phyloP scores from a whole-genome alignment of 2,888 invertebrate species.

The Erynnis tages region DNA sequence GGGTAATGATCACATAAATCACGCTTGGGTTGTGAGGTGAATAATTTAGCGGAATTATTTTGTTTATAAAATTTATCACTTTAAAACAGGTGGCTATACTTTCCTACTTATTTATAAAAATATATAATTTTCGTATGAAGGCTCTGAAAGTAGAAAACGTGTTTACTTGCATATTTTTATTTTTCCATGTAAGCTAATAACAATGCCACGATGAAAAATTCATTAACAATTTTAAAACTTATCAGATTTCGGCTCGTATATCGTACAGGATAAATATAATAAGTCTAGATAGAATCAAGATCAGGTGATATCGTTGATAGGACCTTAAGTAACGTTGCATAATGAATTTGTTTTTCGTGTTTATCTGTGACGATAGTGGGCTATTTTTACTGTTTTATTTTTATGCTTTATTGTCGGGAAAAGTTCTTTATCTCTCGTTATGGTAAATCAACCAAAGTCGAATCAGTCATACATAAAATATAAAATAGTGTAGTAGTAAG shows the following conservation, averaged over 20 bases:
- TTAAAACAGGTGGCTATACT: too few species aligned
- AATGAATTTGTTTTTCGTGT: slow-evolving; percentile 6
- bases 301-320: not conserved
- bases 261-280: slow-evolving; percentile 3
- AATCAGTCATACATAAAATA: too few species aligned
- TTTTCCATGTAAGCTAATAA: not conserved
- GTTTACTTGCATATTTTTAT: too few species aligned
- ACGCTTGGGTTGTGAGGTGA: too few species aligned
- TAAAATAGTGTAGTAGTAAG: too few species aligned
- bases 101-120: too few species aligned
- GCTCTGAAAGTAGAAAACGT: too few species aligned
- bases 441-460: too few species aligned
- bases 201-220: slow-evolving; percentile 1
- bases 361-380: not conserved
- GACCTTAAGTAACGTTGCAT: not conserved
- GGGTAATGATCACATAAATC: too few species aligned
- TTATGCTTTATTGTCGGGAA: not conserved
- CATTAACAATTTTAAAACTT: slow-evolving; percentile 5
- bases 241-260: not conserved
- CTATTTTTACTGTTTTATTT: not conserved
- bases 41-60: too few species aligned
- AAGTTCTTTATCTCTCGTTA: not conserved
- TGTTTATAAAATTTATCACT: too few species aligned
- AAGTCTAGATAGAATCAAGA: slow-evolving; percentile 12
- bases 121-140: too few species aligned